Conservation (phyloP, 2,888 invertebrate species). For the Cordilura impudica region DNA sequence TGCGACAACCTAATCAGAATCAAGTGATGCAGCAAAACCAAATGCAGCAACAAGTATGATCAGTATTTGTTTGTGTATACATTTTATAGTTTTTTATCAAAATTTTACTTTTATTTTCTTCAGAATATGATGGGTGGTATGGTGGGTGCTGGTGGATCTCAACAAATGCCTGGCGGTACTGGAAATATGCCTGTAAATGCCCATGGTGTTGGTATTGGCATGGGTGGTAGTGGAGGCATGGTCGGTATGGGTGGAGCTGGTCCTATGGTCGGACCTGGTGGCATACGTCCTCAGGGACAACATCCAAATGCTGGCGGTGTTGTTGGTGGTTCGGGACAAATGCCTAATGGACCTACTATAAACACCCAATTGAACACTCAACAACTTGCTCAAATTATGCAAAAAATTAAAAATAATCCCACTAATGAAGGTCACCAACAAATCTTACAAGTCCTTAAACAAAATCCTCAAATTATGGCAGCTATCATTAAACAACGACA, state of each 20-base stretch:
- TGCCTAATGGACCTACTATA: conserved; percentile 73
- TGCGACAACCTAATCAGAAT: conserved; percentile 79
- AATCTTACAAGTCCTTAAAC: conserved; percentile 92
- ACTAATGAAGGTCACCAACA: conserved; percentile 95
- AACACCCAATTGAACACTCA: conserved; percentile 78
- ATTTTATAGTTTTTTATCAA: background rate
- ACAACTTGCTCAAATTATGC: conserved; percentile 91
- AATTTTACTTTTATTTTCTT: conserved; percentile 60
- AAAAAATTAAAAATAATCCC: conserved; percentile 92
- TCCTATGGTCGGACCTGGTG: conserved; percentile 63
- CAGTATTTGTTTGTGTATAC: background rate
- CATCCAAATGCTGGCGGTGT: conserved; percentile 71
- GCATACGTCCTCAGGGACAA: conserved; percentile 76
- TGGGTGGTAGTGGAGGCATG: conserved; percentile 67
- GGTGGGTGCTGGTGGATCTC: conserved; percentile 71
- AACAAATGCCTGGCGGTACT: conserved; percentile 70
- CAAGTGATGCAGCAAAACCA: conserved; percentile 78
- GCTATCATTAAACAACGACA: conserved; percentile 94
- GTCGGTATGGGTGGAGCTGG: conserved; percentile 68
- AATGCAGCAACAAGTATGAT: conserved; percentile 72
- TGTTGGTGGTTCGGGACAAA: conserved; percentile 67
- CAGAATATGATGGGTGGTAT: conserved; percentile 77
- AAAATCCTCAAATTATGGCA: conserved; percentile 96
- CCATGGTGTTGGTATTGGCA: conserved; percentile 64
- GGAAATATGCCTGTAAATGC: conserved; percentile 65